phyloP scores from a whole-genome alignment of 2,113 vertebrate species.

The Poeciliopsis occidentalis region DNA sequence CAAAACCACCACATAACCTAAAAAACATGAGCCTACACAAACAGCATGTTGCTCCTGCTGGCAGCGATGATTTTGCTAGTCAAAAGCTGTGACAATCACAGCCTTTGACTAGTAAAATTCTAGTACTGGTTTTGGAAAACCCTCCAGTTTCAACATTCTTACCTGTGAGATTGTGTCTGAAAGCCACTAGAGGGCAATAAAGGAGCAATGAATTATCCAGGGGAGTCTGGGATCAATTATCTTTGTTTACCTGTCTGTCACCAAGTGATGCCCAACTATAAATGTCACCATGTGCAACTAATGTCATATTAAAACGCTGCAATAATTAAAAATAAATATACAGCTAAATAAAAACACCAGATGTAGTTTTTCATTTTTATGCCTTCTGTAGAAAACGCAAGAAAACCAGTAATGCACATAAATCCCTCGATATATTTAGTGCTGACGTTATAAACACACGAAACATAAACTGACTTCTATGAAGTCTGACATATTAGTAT shows the following conservation, averaged over 20 bases:
- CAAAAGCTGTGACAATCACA: background rate
- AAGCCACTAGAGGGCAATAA: constrained; percentile 46
- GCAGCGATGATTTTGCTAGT: constrained; percentile 24
- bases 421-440: too few species aligned
- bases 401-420: too few species aligned
- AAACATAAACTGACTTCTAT: background rate
- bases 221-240: too few species aligned
- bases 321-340: background rate
- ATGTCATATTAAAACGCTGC: background rate
- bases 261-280: background rate
- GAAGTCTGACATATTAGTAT: background rate
- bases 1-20: background rate
- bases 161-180: background rate
- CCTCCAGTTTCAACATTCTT: background rate
- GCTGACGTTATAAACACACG: too few species aligned
- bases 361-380: background rate
- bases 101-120: too few species aligned
- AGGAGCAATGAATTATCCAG: constrained; percentile 4
- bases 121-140: background rate
- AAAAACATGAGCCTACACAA: background rate
- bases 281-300: background rate
- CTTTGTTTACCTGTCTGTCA: too few species aligned
- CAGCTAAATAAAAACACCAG: background rate
- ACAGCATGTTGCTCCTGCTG: constrained; percentile 13
- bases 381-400: too few species aligned